Base-by-base conservation (phyloP, 2,113 vertebrate species). In the Nycticebus coucang region DNA sequence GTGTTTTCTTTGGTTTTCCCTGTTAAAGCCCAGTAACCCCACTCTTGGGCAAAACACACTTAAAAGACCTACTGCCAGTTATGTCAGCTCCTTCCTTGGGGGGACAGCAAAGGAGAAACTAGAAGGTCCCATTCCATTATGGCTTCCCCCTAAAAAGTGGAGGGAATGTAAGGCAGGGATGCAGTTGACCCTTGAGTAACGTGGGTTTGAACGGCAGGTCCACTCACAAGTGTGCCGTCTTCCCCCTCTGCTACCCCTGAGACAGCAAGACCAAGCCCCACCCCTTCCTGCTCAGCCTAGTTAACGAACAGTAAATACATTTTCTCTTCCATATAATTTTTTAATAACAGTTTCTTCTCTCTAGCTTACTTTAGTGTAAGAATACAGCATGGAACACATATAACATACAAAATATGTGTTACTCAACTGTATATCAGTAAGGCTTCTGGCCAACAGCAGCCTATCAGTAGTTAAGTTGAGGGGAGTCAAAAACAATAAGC, bases 1-100 rank as follows among this genome's bases (percentile, higher is more conserved):
- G 81, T 75, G 24, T 55, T 90, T 87, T n/a, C 41, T 66, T 86
- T 92, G 24, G 21, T 37, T 91, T 94, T 95, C 74, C 45, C 37
- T 71, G 0, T 60, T 91, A 24, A 78, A 37, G 13, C 7, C 30
- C 57, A 86, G 55, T 35, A 41, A 74, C 11, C 9, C 3, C 15
- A 59, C 5, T 11, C 1, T 26, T 59, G 82, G 30, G 8, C 35
- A 72, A 30, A 18, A 17, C 21, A 86, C 26, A 66, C 59, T 41
- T 41, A 35, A 57, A 75, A 71, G 37, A 21, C 22, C 41, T 55
- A 19, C 68, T 7, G 75, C 21, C 7, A 77, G 35, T 30, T 78
- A 17, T 4, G 57, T 41, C 37, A 55, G 7, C 13, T 53, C 66
- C 53, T 82, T 68, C 15, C 15, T 41, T 83, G 59, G 6, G 12